Conservation (phyloP, 2,888 invertebrate species). For the Sympetrum striolatum region DNA sequence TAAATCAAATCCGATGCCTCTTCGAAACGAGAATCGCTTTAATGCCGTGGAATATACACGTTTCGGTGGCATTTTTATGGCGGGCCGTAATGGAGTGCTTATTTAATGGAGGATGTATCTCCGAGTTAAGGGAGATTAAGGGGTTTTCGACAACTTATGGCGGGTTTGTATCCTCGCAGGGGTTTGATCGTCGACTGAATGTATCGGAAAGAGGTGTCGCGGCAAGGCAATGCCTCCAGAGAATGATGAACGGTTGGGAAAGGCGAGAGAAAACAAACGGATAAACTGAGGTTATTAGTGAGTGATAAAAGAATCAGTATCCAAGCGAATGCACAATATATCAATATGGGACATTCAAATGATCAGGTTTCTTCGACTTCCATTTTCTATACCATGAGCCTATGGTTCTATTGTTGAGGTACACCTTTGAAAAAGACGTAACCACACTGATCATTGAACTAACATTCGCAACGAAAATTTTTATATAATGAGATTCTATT, state of each 20-base stretch:
- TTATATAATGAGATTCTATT: no score
- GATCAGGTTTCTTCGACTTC: no score
- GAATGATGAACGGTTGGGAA: no score
- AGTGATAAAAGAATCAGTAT: background rate
- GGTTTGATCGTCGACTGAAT: background rate
- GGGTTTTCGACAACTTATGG: background rate
- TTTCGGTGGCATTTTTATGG: background rate
- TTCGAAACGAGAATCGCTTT: background rate
- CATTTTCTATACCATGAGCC: no score
- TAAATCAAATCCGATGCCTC: background rate
- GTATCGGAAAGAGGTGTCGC: background rate
- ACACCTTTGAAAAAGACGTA: no score
- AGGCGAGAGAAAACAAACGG: no score
- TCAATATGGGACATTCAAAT: no score
- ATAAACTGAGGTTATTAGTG: background rate
- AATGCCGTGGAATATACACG: background rate
- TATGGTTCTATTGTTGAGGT: no score
- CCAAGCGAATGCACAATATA: no score
- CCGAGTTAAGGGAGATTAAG: background rate
- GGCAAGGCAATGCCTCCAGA: background rate
- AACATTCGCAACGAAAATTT: no score
- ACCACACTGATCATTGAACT: no score
- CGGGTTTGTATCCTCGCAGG: background rate
- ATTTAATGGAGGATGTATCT: background rate
- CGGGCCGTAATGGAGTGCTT: background rate